Conservation (phyloP, 2,797 vertebrate genomes). For the Spheniscus humboldti region DNA sequence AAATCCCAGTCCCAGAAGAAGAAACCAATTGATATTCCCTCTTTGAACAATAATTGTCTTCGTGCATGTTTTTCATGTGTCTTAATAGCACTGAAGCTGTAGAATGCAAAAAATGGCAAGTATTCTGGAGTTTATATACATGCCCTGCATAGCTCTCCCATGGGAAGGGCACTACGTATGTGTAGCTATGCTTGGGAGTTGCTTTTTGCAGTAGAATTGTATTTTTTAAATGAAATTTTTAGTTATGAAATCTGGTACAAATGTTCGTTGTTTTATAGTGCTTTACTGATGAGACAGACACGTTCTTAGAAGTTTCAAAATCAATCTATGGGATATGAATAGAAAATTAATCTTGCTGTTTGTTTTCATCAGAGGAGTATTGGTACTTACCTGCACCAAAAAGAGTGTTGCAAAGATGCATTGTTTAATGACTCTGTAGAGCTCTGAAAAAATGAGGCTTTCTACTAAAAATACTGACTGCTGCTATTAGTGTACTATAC, state of each 20-base stretch:
- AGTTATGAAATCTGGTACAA: not conserved
- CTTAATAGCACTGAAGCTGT: not conserved
- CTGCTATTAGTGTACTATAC: not conserved
- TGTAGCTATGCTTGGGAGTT: not conserved
- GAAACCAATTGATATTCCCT: not conserved
- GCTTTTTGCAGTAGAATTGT: not conserved
- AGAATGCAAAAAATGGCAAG: not conserved
- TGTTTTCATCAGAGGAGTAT: not conserved
- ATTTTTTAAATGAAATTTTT: not conserved
- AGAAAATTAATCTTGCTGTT: not conserved
- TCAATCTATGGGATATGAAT: not conserved
- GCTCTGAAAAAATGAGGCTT: not conserved
- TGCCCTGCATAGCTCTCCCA: accelerated
- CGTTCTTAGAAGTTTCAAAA: not conserved
- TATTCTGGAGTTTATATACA: not conserved
- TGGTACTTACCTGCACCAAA: not conserved
- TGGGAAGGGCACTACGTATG: not conserved
- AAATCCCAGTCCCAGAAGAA: not conserved
- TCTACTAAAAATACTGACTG: not conserved
- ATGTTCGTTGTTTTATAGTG: not conserved
- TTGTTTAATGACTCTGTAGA: not conserved
- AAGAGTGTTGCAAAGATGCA: not conserved
- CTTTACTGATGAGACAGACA: not conserved
- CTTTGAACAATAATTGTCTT: not conserved
- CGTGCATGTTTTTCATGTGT: not conserved